Base-by-base conservation (phyloP, 2,888 invertebrate genomes). In the Hyles lineata region DNA sequence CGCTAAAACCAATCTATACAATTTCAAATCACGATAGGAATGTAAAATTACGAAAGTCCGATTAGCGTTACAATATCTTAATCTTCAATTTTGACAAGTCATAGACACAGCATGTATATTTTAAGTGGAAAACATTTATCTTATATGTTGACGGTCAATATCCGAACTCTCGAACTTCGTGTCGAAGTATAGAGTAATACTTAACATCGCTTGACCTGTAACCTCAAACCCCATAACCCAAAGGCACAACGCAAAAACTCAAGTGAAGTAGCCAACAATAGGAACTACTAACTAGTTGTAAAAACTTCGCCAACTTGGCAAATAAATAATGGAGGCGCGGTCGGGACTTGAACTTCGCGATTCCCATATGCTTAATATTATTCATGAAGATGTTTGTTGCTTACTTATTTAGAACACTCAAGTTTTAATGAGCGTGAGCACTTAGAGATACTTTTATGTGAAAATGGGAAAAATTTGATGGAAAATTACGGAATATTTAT, bases 201-300 rank as follows among this genome's bases (percentile, higher is more conserved):
- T 67, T 67, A 43, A 25, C 50, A 43, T 23, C 43, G 61, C 2
- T 62, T 43, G 6, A 23, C 43, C 67, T 50, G 7, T 19, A n/a
- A 35, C 67, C 21, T 23, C 23, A 25, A 23, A 21, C 2, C 25
- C 35, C 29, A 29, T 32, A 29, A 32, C 52, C 29, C 29, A 62
- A 62, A 71, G 43, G 71, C 52, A 52, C 71, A 52, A 71, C 52
- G n/a, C 62, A 71, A 67, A 67, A 67, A 62, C 62, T 43, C 23
- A 55, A n/a, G 17, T 35, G 43, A 43, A 67, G 62, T 62, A 62
- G 63, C 35, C 21, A 15, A 43, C 63, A 67, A 67, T 67, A 50
- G 50, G 7, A 50, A 50, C 50, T 67, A 67, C 50, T 23, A 67
- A 67, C 67, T 67, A 67, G 67, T 67, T 23, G 43, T 50, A 67